Evolutionary conservation across 1,140 invertebrate species (phyloP).

Genomic region (Drosophila punjabiensis): DNA sequence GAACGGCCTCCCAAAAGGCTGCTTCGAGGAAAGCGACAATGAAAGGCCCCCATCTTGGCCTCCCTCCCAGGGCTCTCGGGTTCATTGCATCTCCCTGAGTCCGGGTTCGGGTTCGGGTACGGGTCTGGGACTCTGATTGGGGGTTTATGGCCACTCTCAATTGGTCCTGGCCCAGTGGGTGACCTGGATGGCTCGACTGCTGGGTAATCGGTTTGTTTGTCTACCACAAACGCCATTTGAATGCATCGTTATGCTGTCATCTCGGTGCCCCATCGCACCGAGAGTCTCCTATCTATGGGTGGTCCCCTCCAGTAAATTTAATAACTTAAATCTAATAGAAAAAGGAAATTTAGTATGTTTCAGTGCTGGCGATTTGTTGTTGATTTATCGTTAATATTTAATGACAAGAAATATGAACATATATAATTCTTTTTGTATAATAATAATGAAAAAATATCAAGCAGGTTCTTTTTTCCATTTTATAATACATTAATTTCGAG

Average conservation of each 20-base stretch:
- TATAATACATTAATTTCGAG: background rate
- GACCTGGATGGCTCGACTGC: constrained; percentile 60
- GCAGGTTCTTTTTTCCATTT: background rate
- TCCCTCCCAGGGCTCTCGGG: constrained; percentile 10
- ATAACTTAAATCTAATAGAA: constrained; percentile 33
- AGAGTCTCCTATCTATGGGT: constrained; percentile 12
- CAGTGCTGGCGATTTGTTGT: background rate
- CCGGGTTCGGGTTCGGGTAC: background rate
- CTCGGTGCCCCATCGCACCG: background rate
- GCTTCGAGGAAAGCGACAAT: constrained; percentile 32
- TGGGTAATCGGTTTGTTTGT: constrained; percentile 80
- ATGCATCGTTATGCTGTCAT: constrained; percentile 75
- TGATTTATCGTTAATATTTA: background rate
- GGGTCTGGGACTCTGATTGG: constrained; percentile 23
- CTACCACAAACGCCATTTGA: constrained; percentile 66
- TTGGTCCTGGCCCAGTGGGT: constrained; percentile 56
- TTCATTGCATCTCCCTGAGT: constrained; percentile 39
- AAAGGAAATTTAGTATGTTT: background rate
- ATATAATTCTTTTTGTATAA: background rate
- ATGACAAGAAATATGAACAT: background rate
- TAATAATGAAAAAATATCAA: no score
- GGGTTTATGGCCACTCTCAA: constrained; percentile 30
- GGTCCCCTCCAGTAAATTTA: constrained; percentile 37
- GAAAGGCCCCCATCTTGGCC: background rate
- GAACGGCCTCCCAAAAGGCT: constrained; percentile 51